These are phyloP conservation scores for Mesorhabditis spiculigera DNA, from an alignment of 2,888 invertebrate species.

Conservation along the genomic window DNA sequence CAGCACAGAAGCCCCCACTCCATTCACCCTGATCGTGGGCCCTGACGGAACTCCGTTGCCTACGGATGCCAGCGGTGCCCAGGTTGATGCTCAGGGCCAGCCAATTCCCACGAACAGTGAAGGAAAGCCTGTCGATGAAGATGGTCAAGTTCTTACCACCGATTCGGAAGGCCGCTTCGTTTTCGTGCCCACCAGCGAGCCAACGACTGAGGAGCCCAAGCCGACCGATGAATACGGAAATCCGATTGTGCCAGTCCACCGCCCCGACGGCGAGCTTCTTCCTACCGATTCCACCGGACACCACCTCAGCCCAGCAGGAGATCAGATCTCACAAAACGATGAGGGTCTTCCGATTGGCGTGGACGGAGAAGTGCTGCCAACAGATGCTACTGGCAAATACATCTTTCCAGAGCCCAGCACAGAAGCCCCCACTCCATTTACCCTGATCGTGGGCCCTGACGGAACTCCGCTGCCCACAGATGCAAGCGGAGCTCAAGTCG, in stretches of 20 bases:
- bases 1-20: too few relatives aligned
- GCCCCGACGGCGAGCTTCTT: slow-evolving; percentile 26
- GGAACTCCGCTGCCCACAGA: slow-evolving; percentile 26
- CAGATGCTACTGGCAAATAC: slow-evolving; percentile 24
- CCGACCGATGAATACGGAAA: slow-evolving; percentile 21
- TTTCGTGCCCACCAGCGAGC: too few relatives aligned
- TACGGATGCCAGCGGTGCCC: slow-evolving; percentile 20
- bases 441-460: slow-evolving; percentile 25
- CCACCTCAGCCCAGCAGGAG: slow-evolving; percentile 25
- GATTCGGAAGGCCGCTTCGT: too few relatives aligned
- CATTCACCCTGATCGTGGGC: too few relatives aligned
- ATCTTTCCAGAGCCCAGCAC: slow-evolving; percentile 14
- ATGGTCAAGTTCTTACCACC: slow-evolving; percentile 8
- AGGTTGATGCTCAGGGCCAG: slow-evolving; percentile 22
- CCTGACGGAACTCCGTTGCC: slow-evolving; percentile 11
- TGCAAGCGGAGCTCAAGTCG: slow-evolving; percentile 17
- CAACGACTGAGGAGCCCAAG: too few relatives aligned
- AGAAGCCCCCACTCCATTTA: slow-evolving; percentile 10
- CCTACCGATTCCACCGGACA: slow-evolving; percentile 27
- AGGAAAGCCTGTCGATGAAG: slow-evolving; percentile 19
- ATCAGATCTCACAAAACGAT: slow-evolving; percentile 16
- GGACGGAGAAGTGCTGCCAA: slow-evolving; percentile 24
- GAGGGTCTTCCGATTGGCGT: slow-evolving; percentile 20
- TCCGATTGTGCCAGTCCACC: slow-evolving; percentile 26
- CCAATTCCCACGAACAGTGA: slow-evolving; percentile 18